phyloP scores from a whole-genome alignment of 2,888 invertebrate species.

The Antheraea assamensis region DNA sequence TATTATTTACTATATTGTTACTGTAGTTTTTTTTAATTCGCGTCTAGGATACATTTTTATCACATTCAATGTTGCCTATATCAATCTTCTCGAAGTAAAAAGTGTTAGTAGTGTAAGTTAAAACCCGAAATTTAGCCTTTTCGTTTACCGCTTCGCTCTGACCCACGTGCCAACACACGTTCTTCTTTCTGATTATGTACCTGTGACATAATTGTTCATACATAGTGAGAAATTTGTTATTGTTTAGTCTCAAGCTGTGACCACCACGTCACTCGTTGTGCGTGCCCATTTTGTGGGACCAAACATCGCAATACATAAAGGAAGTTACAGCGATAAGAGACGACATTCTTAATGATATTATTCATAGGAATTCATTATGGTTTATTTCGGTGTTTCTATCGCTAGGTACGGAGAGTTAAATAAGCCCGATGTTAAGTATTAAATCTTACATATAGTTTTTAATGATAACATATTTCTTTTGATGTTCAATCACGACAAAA shows the following conservation, averaged over 20 bases:
- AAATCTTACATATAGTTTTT: no score
- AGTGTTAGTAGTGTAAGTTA: no score
- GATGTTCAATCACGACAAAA: no score
- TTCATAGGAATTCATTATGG: conserved; percentile 11
- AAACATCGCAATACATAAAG: conserved; percentile 5
- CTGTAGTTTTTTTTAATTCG: no score
- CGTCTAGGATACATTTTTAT: no score
- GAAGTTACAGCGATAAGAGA: conserved; percentile 15
- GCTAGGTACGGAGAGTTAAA: not conserved
- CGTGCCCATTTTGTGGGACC: not conserved
- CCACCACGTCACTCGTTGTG: not conserved
- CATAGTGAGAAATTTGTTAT: conserved; percentile 33
- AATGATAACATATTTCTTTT: no score
- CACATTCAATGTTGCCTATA: no score
- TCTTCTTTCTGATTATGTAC: conserved; percentile 6
- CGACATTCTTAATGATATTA: conserved; percentile 13
- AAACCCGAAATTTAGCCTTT: no score
- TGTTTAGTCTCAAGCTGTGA: conserved; percentile 43
- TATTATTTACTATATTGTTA: no score
- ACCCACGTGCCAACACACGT: not conserved
- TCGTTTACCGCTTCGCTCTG: no score
- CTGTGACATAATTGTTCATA: not conserved
- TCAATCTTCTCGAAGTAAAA: no score
- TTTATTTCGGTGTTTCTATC: conserved; percentile 6
- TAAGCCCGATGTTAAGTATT: not conserved